Base-by-base conservation (phyloP, 2,113 vertebrate genomes). In the Ictalurus furcatus region DNA sequence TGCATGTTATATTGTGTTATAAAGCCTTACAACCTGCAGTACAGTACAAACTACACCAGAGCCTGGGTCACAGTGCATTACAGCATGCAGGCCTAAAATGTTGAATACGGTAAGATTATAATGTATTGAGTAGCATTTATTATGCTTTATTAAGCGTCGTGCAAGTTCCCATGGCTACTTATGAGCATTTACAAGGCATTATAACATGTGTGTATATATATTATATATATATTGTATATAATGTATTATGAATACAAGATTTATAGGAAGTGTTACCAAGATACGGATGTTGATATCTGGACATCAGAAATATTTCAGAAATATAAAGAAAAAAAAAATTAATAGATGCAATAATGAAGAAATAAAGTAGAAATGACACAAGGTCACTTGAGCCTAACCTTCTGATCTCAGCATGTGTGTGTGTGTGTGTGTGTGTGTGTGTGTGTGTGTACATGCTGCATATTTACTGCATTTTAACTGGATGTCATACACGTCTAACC, bases 401-500 rank as follows among this genome's bases (percentile, higher is more conserved):
- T 52, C 23, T 12, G 6, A 21, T 40, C 37, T 74, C 19, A 40
- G 76, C 30, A 14, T 80, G n/a, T 34, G n/a, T 83, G 81, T 63
- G 21, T 61, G 58, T 58, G 79, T 21, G 52, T 58, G n/a, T 73
- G 14, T 37, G 74, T 80, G 78, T 80, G 54, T 34, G n/a, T 83
- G 81, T 83, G 34, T 63, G 58, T 37, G 54, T 23, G 17, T 40
- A 1, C 11, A 4, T 80, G 28, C 12, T 44, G 34, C 4, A n/a
- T 80, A 54, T 80, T 28, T 80, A 80, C 13, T 56, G 25, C 78
- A 80, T 80, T 54, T 81, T 81, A 14, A 81, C 28, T 56, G 52
- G 13, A 63, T 63, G 48, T 87, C 69, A 85, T 85, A 44, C 40
- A 78, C 74, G 8, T 90, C 86, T 87, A 85, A 54, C 80, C 58